Base-by-base conservation (phyloP, 2,113 vertebrate genomes). In the Hymenochirus boettgeri region DNA sequence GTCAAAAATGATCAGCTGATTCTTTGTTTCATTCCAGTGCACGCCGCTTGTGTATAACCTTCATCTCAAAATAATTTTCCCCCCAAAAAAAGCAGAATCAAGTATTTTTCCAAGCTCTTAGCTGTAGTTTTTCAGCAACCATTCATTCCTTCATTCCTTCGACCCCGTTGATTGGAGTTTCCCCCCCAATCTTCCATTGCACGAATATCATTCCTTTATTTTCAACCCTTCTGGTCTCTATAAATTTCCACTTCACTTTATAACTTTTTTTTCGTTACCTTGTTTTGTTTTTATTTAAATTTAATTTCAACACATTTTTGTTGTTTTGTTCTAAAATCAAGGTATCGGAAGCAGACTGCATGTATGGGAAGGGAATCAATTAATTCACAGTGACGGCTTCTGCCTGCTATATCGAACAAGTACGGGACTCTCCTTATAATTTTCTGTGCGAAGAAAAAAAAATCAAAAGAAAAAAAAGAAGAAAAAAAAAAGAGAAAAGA, bases 351-450 rank as follows among this genome's bases (percentile, higher is more conserved):
- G 55, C 22, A 47, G 23, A 56, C 46, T 51, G 55, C 50, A 18
- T 51, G n/a, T 56, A 58, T 51, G 70, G 61, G 66, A 61, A n/a
- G 61, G 56, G 60, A 69, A 69, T 45, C 58, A 59, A 62, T 29
- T 39, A 74, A 69, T 71, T 74, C 72, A 76, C 74, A 65, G 74
- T 73, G 70, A 73, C 70, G 66, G 70, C 72, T 71, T 71, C 65
- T 57, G 61, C 33, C 50, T 73, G 70, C 70, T 71, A 65, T 71
- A 71, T 65, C 62, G 57, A 33, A 61, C 54, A 62, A 69, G 51
- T 52, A 71, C 53, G 22, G 62, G 61, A 58, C 63, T 72, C 64
- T 73, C 70, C 65, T 70, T 73, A 71, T 70, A 70, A 51, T 76
- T 76, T 73, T 73, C 70, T 70, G 65, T 66, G 61, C 70, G 18